Base-by-base conservation (phyloP, 2,888 invertebrate genomes). In the Octonoba sinensis region DNA sequence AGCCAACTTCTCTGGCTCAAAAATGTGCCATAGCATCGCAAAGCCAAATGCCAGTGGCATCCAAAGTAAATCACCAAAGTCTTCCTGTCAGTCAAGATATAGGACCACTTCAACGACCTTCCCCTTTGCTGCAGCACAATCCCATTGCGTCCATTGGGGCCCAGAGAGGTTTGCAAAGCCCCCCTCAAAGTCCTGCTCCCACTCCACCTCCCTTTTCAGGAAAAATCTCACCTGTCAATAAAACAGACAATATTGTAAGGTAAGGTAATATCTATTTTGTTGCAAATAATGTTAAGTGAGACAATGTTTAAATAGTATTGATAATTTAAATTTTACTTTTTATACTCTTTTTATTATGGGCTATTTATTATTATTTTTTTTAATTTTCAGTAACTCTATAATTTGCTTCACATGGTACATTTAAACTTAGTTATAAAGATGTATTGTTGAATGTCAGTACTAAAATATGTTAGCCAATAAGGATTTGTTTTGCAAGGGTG, bases 11-110 rank as follows among this genome's bases (percentile, higher is more conserved):
- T 6, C 69, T 85, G n/a, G 84, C 85, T n/a, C 83, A 85, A 57
- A 85, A 85, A 75, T 85, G 85, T 84, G 85, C 85, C 20, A 84
- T 84, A 57, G 85, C 85, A 12, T 83, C 83, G 15, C 83, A 79
- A 57, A 83, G 76, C 49, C 83, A 83, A 54, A 71, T 73, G 12
- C 67, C 69, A 6, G 22, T 44, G 27, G 24, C 51, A 20, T 57
- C 65, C 27, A 78, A 67, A 73, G 62, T 77, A 27, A 72, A 46
- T 64, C 59, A 49, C 4, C 77, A 69, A 36, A 73, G 64, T 73
- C 24, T 66, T 12, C 77, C 69, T 15, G 24, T 76, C 4, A 70
- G 69, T 15, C 77, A 77, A 27, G 64, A 77, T 59, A 83, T 83
- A 51, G 83, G 83, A 4, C 83, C 83, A 27, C 36, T 83, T 15